Conservation (phyloP, 2,888 invertebrate species). For the Eristalis intricaria region DNA sequence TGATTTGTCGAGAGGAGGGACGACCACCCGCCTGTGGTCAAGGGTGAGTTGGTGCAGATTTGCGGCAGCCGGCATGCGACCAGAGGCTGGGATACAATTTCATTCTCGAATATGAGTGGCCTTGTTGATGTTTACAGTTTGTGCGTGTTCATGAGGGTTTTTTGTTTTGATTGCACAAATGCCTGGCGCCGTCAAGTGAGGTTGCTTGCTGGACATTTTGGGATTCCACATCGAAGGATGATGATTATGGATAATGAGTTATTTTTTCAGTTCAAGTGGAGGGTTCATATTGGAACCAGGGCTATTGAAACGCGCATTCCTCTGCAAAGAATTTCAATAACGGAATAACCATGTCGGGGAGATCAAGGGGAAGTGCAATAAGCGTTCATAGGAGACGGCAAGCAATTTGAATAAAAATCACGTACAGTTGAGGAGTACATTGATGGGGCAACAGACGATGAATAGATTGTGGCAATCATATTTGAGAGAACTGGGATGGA, state of each 20-base stretch:
- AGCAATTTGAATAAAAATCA: too few species aligned
- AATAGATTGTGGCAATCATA: too few species aligned
- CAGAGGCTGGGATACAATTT: conserved; percentile 3
- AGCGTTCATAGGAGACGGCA: too few species aligned
- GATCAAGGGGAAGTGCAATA: too few species aligned
- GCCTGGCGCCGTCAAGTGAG: conserved; percentile 38
- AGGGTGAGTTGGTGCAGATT: not conserved
- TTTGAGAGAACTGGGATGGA: too few species aligned
- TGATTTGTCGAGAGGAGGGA: not conserved
- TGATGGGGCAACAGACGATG: too few species aligned
- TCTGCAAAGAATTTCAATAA: too few species aligned
- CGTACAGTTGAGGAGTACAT: too few species aligned
- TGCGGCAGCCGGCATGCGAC: not conserved
- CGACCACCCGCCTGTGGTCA: conserved; percentile 28
- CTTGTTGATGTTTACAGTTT: conserved; percentile 11
- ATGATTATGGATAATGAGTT: not conserved
- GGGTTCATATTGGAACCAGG: not conserved
- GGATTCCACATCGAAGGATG: not conserved
- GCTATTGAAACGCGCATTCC: too few species aligned
- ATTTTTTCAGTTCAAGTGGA: not conserved
- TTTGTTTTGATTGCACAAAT: conserved; percentile 34
- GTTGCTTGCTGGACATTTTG: conserved; percentile 6
- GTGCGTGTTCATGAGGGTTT: conserved; percentile 11
- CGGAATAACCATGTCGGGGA: too few species aligned
- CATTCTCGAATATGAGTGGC: conserved; percentile 15